Evolutionary conservation across 2,888 invertebrate genomes (phyloP).

Genomic region (Hipparchia semele): DNA sequence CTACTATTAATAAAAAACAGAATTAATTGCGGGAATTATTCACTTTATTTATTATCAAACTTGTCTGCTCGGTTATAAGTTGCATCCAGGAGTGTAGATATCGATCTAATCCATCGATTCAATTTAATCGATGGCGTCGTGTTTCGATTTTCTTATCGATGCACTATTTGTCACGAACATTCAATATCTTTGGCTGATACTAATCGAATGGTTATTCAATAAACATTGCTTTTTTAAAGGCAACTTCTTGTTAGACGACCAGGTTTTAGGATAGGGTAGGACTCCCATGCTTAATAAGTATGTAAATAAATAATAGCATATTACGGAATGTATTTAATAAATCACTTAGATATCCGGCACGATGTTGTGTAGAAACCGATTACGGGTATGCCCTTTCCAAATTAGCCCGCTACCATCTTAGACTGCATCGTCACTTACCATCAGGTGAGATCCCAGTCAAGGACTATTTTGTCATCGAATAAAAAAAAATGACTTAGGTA

Average conservation of each 20-base stretch:
- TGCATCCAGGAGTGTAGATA: constrained; percentile 62
- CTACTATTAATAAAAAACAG: neutral
- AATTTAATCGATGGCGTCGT: constrained; percentile 69
- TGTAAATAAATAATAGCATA: too few species aligned
- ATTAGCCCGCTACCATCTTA: too few species aligned
- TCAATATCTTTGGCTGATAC: constrained; percentile 45
- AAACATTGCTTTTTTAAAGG: constrained; percentile 7
- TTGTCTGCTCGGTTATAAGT: constrained; percentile 44
- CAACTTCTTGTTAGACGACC: constrained; percentile 11
- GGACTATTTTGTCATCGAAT: too few species aligned
- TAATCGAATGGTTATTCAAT: constrained; percentile 17
- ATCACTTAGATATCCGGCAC: too few species aligned
- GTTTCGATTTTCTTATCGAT: constrained; percentile 70
- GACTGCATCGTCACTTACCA: too few species aligned
- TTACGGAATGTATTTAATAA: too few species aligned
- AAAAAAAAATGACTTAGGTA: too few species aligned
- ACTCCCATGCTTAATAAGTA: too few species aligned
- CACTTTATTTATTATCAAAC: constrained; percentile 28
- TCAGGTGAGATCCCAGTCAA: too few species aligned
- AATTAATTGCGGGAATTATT: constrained; percentile 5
- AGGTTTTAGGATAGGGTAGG: too few species aligned
- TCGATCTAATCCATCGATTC: constrained; percentile 75
- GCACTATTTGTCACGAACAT: constrained; percentile 73
- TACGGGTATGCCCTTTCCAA: too few species aligned
- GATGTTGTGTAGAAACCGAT: too few species aligned